A percentile compares a stretch with the other conserved stretches of the same genome.
These are phyloP conservation scores for Trimorus sp. DNA, from an alignment of 2,888 invertebrate genomes.

Conservation along the genomic window DNA sequence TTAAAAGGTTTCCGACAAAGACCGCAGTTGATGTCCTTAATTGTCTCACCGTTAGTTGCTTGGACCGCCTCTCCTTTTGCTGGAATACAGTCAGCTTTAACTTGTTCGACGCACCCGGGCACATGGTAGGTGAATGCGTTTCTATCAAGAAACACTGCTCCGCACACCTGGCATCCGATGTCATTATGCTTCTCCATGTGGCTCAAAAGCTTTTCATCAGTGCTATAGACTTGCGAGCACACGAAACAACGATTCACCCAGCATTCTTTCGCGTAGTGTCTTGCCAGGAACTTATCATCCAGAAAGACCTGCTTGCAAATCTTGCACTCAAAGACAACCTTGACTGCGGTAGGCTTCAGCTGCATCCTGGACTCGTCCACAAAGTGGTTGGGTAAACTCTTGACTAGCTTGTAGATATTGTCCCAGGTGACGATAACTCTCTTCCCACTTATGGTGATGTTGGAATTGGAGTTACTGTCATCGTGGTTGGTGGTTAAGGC, in stretches of 20 bases:
- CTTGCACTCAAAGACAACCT: constrained; percentile 52
- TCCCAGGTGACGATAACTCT: constrained; percentile 50
- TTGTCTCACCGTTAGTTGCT: neutral
- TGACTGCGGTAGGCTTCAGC: constrained; percentile 20
- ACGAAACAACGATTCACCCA: constrained; percentile 63
- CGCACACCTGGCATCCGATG: constrained; percentile 52
- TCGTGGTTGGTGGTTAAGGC: no score
- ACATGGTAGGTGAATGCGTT: constrained; percentile 49
- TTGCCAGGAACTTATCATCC: constrained; percentile 24
- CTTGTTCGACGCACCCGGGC: constrained; percentile 47
- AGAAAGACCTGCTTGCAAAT: constrained; percentile 54
- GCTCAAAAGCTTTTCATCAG: neutral
- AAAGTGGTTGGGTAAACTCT: constrained; percentile 16
- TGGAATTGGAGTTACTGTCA: no score
- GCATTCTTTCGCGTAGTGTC: constrained; percentile 43
- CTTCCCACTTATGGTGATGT: constrained; percentile 36
- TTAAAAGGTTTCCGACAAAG: constrained; percentile 51
- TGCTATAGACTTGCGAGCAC: constrained; percentile 22
- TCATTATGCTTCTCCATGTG: constrained; percentile 43
- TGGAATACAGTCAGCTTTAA: constrained; percentile 35
- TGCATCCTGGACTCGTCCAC: constrained; percentile 15
- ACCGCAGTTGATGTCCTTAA: constrained; percentile 59
- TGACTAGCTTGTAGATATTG: constrained; percentile 38
- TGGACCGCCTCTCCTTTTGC: no score
- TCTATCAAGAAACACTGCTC: constrained; percentile 47